Conservation (phyloP, 2,113 vertebrate species). For the Pygoscelis adeliae region DNA sequence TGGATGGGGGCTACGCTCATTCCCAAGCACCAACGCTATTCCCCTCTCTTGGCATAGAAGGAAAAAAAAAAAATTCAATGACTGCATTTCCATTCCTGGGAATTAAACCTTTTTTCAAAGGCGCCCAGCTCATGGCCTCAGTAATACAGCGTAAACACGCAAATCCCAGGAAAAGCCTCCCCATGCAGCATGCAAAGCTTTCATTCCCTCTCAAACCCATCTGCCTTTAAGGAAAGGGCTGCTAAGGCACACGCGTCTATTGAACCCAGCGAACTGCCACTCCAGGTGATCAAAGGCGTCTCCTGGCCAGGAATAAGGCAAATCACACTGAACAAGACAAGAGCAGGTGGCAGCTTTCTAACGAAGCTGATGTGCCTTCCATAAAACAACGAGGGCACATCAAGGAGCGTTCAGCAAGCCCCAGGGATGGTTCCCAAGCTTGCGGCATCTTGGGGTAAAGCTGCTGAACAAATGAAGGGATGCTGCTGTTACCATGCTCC, state of each 20-base stretch:
- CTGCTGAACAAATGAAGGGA: not conserved
- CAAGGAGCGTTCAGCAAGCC: not conserved
- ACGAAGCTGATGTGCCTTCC: not conserved
- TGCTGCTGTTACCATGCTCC: not conserved
- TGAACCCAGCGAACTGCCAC: not conserved
- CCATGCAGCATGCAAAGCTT: not conserved
- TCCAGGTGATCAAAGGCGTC: not conserved
- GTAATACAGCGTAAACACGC: not conserved
- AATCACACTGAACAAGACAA: not conserved
- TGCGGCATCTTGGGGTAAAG: too few relatives aligned
- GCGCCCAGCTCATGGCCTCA: not conserved
- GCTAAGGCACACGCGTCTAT: accelerated
- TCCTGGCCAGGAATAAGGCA: not conserved
- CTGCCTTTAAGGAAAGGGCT: not conserved
- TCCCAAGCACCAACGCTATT: not conserved
- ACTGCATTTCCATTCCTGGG: not conserved
- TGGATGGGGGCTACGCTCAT: not conserved
- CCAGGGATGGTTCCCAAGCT: not conserved
- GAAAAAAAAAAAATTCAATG: not conserved
- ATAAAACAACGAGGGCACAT: not conserved
- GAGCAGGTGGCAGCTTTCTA: not conserved
- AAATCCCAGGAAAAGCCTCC: not conserved
- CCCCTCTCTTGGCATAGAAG: not conserved
- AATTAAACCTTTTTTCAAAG: not conserved
- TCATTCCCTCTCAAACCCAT: not conserved